Conservation (phyloP, 2,888 invertebrate species). For the Sinotaia quadrata region DNA sequence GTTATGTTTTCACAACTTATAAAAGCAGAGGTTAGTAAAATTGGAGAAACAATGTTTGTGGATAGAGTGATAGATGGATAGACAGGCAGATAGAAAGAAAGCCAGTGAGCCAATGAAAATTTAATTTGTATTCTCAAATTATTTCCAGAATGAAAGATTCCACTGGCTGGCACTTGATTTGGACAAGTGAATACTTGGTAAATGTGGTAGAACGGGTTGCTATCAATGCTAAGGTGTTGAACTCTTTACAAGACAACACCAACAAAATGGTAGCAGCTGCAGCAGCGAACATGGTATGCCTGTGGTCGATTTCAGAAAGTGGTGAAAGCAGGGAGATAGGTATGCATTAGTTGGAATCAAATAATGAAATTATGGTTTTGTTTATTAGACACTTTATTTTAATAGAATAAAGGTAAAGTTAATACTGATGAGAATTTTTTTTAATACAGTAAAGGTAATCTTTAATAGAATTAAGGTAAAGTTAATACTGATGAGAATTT, state of each 20-base stretch:
- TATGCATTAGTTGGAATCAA: constrained; percentile 68
- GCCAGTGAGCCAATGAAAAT: no score
- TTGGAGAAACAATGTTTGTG: background rate
- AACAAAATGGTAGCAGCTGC: constrained; percentile 89
- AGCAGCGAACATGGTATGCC: constrained; percentile 82
- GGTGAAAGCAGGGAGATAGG: constrained; percentile 83
- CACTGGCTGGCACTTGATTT: constrained; percentile 95
- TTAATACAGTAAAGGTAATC: no score
- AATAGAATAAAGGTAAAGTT: no score
- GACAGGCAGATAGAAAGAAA: no score
- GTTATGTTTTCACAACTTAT: background rate
- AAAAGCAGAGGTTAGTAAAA: no score
- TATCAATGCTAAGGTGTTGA: constrained; percentile 79
- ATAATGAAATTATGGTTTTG: no score
- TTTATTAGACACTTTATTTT: no score
- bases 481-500: no score
- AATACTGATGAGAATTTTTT: no score
- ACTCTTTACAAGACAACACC: constrained; percentile 72
- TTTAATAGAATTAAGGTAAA: no score
- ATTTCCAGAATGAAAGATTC: constrained; percentile 88
- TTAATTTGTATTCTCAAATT: background rate
- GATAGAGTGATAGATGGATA: background rate
- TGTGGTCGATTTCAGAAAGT: constrained; percentile 87
- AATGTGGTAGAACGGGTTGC: constrained; percentile 92
- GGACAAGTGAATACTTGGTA: constrained; percentile 93